phyloP scores from a whole-genome alignment of 2,113 vertebrate genomes.

The Macaca fascicularis region T2T-MFA8v1.1 NC_088381.1:55652501-55653000 shows the following conservation, averaged over 20 bases:
- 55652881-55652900: neutral
- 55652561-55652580: neutral
- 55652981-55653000: neutral
- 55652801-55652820: neutral
- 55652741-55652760: neutral
- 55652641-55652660: constrained; percentile 39
- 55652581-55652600: neutral
- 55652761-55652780: neutral
- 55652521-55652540: neutral
- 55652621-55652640: neutral
- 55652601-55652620: neutral
- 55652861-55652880: neutral
- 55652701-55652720: neutral
- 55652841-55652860: neutral
- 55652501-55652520: neutral
- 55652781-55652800: neutral
- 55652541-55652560: neutral
- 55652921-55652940: neutral
- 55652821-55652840: neutral
- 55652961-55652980: constrained; percentile 57
- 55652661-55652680: neutral
- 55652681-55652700: neutral
- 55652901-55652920: neutral
- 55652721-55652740: neutral
- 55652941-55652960: neutral